phyloP scores from a whole-genome alignment of 2,113 vertebrate genomes.

The Elephas maximus region DNA sequence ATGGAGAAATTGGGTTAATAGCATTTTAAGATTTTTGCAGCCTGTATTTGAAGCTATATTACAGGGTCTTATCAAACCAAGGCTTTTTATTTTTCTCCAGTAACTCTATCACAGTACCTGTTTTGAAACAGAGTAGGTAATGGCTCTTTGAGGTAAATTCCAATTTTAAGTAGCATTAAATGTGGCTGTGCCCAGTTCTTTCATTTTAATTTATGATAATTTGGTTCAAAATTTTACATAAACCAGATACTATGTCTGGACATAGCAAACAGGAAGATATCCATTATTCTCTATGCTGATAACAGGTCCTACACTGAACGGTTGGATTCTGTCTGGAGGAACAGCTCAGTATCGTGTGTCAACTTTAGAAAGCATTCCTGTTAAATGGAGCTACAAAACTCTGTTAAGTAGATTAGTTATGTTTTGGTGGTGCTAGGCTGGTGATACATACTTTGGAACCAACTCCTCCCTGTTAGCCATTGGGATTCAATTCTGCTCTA shows the following conservation, averaged over 20 bases:
- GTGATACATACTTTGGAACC: background rate
- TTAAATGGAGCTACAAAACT: background rate
- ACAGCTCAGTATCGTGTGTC: background rate
- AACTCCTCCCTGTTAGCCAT: background rate
- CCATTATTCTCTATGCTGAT: background rate
- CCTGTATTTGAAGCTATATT: background rate
- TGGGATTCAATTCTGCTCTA: background rate
- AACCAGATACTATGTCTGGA: background rate
- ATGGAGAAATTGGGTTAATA: background rate
- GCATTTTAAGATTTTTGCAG: background rate
- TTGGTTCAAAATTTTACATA: background rate
- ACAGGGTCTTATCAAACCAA: background rate
- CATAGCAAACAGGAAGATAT: background rate
- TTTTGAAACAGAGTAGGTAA: background rate
- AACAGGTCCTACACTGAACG: background rate
- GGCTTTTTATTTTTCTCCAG: background rate
- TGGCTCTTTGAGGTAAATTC: background rate
- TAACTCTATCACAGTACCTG: background rate
- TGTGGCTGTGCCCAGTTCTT: background rate
- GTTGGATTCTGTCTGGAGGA: constrained; percentile 4
- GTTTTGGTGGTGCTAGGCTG: background rate
- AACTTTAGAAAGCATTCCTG: background rate
- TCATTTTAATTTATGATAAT: constrained; percentile 39
- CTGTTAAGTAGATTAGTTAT: background rate
- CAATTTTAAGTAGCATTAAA: background rate